phyloP scores from a whole-genome alignment of 1,140 invertebrate genomes.

The Harlomillsia oculata region DNA sequence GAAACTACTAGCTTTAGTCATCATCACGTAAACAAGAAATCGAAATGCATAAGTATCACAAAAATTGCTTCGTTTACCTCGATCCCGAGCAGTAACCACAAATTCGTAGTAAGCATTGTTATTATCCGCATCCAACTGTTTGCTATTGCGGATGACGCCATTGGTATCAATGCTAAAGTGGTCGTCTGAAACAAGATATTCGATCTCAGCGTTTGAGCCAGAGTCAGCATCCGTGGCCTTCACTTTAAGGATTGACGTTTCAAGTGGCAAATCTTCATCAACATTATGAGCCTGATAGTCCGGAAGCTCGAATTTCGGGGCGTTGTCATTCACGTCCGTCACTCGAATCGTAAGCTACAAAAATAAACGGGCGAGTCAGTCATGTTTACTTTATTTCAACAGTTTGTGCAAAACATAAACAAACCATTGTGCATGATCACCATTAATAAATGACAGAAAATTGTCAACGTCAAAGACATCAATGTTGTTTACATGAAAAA shows the following conservation, averaged over 20 bases:
- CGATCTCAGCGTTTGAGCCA: slow-evolving; percentile 84
- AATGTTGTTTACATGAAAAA: no score
- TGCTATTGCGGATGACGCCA: slow-evolving; percentile 84
- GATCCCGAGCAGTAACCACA: slow-evolving; percentile 81
- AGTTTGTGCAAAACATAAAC: no score
- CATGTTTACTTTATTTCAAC: no score
- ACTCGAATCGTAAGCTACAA: slow-evolving; percentile 80
- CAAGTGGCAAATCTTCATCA: slow-evolving; percentile 82
- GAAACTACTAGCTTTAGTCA: no score
- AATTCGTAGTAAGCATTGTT: slow-evolving; percentile 95
- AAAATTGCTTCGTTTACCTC: slow-evolving; percentile 56
- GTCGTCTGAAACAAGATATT: slow-evolving; percentile 82
- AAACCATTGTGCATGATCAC: no score
- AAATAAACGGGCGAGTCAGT: no score
- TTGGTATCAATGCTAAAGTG: slow-evolving; percentile 85
- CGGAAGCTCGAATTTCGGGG: slow-evolving; percentile 85
- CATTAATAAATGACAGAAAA: no score
- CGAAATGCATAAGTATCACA: no score
- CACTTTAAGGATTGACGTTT: slow-evolving; percentile 80
- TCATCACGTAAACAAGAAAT: no score
- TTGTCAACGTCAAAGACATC: no score
- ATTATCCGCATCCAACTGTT: slow-evolving; percentile 85
- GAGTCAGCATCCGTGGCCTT: slow-evolving; percentile 88
- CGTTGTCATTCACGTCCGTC: slow-evolving; percentile 82
- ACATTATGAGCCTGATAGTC: slow-evolving; percentile 93